Base-by-base conservation (phyloP, 1,140 invertebrate genomes). In the Xylocopa sonorina region DNA sequence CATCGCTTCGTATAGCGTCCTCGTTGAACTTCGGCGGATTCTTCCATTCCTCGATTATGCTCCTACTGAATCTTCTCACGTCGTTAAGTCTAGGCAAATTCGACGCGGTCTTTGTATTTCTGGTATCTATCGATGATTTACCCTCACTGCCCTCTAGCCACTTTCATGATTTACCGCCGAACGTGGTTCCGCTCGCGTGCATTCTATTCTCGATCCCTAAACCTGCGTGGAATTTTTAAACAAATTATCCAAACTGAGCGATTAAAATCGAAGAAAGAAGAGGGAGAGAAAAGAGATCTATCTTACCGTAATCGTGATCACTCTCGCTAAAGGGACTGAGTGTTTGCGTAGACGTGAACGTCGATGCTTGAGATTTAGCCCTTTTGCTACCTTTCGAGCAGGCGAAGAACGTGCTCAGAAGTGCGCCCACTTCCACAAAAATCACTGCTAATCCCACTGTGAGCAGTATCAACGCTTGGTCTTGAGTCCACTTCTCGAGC, bases 401-500 rank as follows among this genome's bases (percentile, higher is more conserved):
- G 0, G 95, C 95, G 38, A 96, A 92, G 29, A 97, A 93, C 0
- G 95, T 96, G 86, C 94, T 95, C 3, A 97, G 90, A 10, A 97
- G 90, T 0, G 96, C 94, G 51, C 93, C 94, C 55, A 97, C 94
- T 92, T 97, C 96, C 41, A 96, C 93, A 14, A 96, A 84, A 5
- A 96, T 95, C 16, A 96, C 89, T 0, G 95, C 90, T 34, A 97
- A 91, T 7, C 96, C 94, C 38, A 95, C 94, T 4, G 94, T 91
- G 48, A 97, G 92, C 78, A 97, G 95, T 55, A 96, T 93, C 16
- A 96, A 89, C 50, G 96, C 96, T 85, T 97, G 96, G 48, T 96
- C 94, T 58, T 96, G 94, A 75, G 96, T 96, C 96, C 97, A 98
- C 72, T 94, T 93, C 90, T 97, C 96, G 34, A 97, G 91, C 89